A percentile compares a stretch with the other conserved stretches of the same genome.
These are phyloP conservation scores for Acanthosepion pharaonis DNA, from an alignment of 2,888 invertebrate genomes.

Conservation along the genomic window DNA sequence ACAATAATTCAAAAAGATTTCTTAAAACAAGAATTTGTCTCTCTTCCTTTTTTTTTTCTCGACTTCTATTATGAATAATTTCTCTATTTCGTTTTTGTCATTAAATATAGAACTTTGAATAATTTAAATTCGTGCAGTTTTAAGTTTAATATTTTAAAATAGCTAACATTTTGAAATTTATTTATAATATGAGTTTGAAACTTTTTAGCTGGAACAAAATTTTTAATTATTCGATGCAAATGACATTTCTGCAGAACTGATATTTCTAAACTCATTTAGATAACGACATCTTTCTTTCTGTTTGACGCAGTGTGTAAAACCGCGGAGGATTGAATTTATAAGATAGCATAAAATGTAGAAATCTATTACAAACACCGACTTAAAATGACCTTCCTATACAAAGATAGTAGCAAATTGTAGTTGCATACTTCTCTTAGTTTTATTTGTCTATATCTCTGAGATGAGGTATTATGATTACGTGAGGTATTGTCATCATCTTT, in stretches of 20 bases:
- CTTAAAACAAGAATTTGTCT: background rate
- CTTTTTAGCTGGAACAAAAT: too few species aligned
- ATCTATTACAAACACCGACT: background rate
- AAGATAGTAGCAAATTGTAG: background rate
- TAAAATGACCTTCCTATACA: background rate
- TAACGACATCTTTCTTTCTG: background rate
- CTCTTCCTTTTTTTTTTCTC: background rate
- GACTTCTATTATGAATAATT: background rate
- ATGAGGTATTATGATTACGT: too few species aligned
- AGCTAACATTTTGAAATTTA: background rate
- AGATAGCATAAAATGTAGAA: background rate
- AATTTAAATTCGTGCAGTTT: background rate
- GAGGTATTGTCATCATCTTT: too few species aligned
- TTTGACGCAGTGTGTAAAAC: too few species aligned
- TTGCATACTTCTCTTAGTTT: background rate
- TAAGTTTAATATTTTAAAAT: background rate
- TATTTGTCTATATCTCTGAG: too few species aligned
- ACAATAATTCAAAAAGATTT: background rate
- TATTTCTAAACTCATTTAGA: background rate
- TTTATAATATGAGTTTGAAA: too few species aligned
- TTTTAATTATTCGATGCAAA: background rate
- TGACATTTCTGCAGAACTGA: background rate
- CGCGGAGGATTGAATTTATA: background rate
- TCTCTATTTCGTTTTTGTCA: background rate
- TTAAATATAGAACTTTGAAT: background rate